Evolutionary conservation across 2,113 vertebrate genomes (phyloP), one percentile per base, ranked within the genome.

Genomic region (Cheilinus undulatus): DNA sequence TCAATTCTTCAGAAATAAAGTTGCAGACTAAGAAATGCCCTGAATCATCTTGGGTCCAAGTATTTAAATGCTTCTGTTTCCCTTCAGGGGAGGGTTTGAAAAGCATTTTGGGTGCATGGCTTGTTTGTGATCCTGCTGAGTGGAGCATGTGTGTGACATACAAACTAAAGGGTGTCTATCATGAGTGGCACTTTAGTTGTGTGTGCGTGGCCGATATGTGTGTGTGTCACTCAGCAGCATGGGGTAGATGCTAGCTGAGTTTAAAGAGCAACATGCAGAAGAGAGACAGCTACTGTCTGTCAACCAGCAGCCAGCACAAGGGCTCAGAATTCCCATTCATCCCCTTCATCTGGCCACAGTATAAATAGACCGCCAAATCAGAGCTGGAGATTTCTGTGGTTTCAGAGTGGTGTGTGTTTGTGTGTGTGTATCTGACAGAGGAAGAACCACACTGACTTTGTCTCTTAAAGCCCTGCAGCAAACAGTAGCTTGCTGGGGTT

Each of bases 201-300:
- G 75, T 56, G 65, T 6, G 20, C 3, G 48, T 59, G 45, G 23
- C 27, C n/a, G n/a, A n/a, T 23, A 50, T 73, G 3, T 60, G 48
- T 51, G 69, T 82, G 67, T 74, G 64, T 80, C 58, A 26, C 50
- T 56, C 24, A 76, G 46, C 80, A 76, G 73, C 68, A 80, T 86
- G 76, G 57, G 46, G 64, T 61, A 17, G 66, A 75, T 27, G 32
- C 79, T 9, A 6, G 38, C 53, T 65, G 76, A 80, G 73, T 82
- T 84, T 86, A 64, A 74, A 83, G 74, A 76, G 63, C 45, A 71
- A 23, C 74, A 60, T 17, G 57, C 15, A 69, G 78, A 36, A 61
- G 26, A 60, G 70, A 83, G 38, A 24, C 62, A 80, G 70, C 26
- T n/a, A 28, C 64, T 68, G 81, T 67, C 69, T 65, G 71, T 73